Evolutionary conservation across 2,113 vertebrate genomes (phyloP).

Genomic region (Regulus satrapa): DNA sequence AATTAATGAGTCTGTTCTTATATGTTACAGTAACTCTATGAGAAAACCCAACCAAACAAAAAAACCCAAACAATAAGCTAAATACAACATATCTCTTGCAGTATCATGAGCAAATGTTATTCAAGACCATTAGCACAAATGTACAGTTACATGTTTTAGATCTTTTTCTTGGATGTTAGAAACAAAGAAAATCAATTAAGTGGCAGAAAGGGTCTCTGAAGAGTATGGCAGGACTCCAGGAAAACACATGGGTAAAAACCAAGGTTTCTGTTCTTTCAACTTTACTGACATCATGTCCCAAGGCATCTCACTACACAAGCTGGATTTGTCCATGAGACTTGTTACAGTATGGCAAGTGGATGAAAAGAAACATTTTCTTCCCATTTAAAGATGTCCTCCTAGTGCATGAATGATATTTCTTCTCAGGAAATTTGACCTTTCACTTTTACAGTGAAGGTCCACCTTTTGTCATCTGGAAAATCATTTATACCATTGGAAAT

Average conservation of each 20-base stretch:
- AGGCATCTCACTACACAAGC: neutral
- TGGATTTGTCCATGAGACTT: neutral
- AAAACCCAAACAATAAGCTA: neutral
- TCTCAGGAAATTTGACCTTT: neutral
- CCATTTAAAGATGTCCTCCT: neutral
- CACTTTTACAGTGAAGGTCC: neutral
- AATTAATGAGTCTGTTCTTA: neutral
- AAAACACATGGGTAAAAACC: neutral
- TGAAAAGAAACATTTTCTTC: neutral
- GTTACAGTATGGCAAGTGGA: neutral
- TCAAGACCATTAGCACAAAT: neutral
- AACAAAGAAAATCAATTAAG: neutral
- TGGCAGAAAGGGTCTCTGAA: neutral
- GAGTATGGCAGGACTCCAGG: neutral
- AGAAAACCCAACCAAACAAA: neutral
- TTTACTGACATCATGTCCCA: neutral
- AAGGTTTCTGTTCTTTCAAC: neutral
- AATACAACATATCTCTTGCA: neutral
- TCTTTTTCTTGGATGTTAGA: neutral
- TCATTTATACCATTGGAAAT: neutral
- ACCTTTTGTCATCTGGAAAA: neutral
- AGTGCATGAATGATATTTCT: neutral
- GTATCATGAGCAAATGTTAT: neutral
- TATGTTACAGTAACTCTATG: neutral
- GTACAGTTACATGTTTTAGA: neutral